Evolutionary conservation across 2,113 vertebrate species (phyloP), one percentile per base, ranked within the genome.

Genomic region (Syngnathus scovelli): DNA sequence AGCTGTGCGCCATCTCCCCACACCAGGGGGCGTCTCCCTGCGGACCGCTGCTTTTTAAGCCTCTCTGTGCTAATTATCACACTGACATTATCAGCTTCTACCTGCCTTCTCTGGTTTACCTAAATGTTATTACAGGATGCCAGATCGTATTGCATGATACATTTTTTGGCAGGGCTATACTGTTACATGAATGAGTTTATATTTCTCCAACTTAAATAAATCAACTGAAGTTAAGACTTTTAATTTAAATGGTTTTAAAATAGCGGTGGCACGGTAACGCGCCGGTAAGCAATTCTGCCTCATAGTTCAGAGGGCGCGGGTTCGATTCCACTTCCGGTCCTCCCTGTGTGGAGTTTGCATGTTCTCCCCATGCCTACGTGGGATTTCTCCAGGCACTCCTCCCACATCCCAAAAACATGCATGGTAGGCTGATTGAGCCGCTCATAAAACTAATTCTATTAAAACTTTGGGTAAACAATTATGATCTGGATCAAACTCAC

Each of bases 1-100:
- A 92, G 89, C 89, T 93, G 88, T 84, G 88, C 89, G 83, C 80
- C 87, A 91, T 80, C 65, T 87, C 90, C 85, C 81, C 87, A 76
- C 82, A 90, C 88, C 77, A 78, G 84, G 86, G 89, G 84, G 82
- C 71, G 78, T 82, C 81, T 83, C 78, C 75, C 86, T 69, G 91
- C 75, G 78, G 82, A 73, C 81, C 54, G 68, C 83, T 82, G 86
- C 82, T 83, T 84, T 88, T 81, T 88, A 85, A 88, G 84, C 83
- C 78, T 83, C 86, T 87, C 76, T 76, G 81, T 83, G 67, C 84
- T 88, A 89, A 90, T 90, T 86, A 89, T 87, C 79, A 77, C 85
- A 82, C 78, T 87, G 88, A 86, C 87, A 90, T 89, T 88, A 88
- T 89, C 82, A 85, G 80, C 66, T 80, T 78, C 72, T 82, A 86